Conservation (phyloP, 2,113 vertebrate species). For the Hemichromis elongatus region DNA sequence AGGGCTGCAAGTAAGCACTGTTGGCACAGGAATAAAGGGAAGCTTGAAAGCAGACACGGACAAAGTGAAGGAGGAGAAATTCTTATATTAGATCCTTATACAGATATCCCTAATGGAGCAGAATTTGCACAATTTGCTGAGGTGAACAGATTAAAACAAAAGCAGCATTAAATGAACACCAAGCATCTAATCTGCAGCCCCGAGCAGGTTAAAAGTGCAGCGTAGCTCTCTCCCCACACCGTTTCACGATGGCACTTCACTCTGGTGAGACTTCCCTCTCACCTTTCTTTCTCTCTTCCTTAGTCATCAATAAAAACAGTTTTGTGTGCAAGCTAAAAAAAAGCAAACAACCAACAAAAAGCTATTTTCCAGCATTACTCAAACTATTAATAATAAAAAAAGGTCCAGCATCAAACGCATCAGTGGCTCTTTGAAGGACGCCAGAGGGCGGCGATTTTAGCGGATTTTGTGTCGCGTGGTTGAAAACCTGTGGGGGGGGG, state of each 20-base stretch:
- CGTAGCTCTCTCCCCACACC: slow-evolving; percentile 21
- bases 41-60: background rate
- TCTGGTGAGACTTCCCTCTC: background rate
- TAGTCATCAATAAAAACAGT: slow-evolving; percentile 67
- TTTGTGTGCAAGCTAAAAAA: slow-evolving; percentile 38
- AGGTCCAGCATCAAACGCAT: background rate
- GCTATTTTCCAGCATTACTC: slow-evolving; percentile 40
- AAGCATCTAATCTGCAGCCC: slow-evolving; percentile 26
- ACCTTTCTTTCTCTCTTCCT: slow-evolving; percentile 22
- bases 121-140: slow-evolving; percentile 67
- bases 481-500: background rate
- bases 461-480: slow-evolving; percentile 17
- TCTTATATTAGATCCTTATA: background rate
- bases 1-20: slow-evolving; percentile 31
- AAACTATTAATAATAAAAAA: slow-evolving; percentile 45
- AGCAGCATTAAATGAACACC: slow-evolving; percentile 38
- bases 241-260: slow-evolving; percentile 7
- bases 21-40: slow-evolving; percentile 1
- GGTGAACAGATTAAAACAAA: slow-evolving; percentile 54
- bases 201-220: slow-evolving; percentile 55
- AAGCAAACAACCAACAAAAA: slow-evolving; percentile 40
- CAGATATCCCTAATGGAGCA: slow-evolving; percentile 65
- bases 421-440: slow-evolving; percentile 9
- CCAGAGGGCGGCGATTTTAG: background rate
- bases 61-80: background rate